phyloP scores from a whole-genome alignment of 2,888 invertebrate genomes.

The Paralinhomoeus sp. region DNA sequence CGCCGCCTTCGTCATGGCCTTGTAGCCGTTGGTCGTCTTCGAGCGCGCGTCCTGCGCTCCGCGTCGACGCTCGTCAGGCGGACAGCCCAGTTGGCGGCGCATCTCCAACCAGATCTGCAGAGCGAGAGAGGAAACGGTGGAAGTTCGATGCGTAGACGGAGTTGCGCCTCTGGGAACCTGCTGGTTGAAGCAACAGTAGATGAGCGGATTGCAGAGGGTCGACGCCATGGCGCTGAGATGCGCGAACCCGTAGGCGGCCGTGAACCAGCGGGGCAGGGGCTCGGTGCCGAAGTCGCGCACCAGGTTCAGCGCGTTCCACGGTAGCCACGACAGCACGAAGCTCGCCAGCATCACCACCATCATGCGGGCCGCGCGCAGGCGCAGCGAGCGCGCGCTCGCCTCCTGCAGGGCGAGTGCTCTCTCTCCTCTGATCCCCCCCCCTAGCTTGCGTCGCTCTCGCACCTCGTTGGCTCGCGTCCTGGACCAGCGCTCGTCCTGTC shows the following conservation, averaged over 20 bases:
- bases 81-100: no score
- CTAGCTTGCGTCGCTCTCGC: no score
- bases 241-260: not conserved
- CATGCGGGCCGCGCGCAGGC: slow-evolving; percentile 28
- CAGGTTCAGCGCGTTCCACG: slow-evolving; percentile 26
- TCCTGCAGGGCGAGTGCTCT: no score
- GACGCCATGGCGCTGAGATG: slow-evolving; percentile 4
- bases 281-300: not conserved
- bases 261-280: not conserved
- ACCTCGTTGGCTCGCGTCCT: no score
- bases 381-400: slow-evolving; percentile 8
- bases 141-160: no score
- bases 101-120: no score
- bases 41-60: no score
- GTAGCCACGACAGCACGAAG: slow-evolving; percentile 30
- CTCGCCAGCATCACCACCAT: slow-evolving; percentile 30
- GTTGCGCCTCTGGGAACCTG: slow-evolving; percentile 2
- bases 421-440: no score
- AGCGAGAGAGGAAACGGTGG: no score
- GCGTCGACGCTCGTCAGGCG: no score
- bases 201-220: slow-evolving; percentile 3
- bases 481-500: not conserved
- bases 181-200: slow-evolving; percentile 5
- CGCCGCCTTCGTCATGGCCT: no score
- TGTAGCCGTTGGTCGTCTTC: no score